Conservation (phyloP, 2,113 vertebrate species). For the Podiceps cristatus region DNA sequence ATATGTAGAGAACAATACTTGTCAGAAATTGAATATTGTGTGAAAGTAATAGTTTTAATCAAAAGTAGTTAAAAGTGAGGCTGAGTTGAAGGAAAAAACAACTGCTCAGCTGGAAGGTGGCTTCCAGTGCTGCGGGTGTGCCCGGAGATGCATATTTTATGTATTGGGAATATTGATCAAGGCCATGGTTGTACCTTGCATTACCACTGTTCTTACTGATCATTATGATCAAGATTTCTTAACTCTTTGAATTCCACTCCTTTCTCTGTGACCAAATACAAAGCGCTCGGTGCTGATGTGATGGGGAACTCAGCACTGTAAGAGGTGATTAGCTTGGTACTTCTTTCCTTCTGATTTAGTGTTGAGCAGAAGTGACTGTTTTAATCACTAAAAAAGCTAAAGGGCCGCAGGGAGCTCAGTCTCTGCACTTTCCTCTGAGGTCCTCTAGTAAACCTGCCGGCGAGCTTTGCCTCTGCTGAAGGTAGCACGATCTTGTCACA, state of each 20-base stretch:
- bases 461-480: not conserved
- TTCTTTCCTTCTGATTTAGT: not conserved
- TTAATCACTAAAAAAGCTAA: not conserved
- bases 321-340: not conserved
- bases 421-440: not conserved
- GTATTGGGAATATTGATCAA: not conserved
- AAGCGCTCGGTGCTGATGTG: not conserved
- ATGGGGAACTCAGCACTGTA: not conserved
- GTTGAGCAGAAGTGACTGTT: not conserved
- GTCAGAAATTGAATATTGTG: constrained; percentile 42
- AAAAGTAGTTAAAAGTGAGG: constrained; percentile 21
- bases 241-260: not conserved
- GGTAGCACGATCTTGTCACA: not conserved
- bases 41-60: constrained; percentile 16
- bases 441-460: not conserved
- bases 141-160: not conserved
- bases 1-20: not conserved
- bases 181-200: not conserved
- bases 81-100: not conserved
- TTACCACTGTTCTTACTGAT: not conserved
- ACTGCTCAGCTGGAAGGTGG: not conserved
- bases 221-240: not conserved
- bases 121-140: not conserved
- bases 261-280: not conserved
- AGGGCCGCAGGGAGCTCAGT: not conserved